These are phyloP conservation scores for Dunckerocampus dactyliophorus DNA, from an alignment of 2,113 vertebrate species.

Conservation along the genomic window DNA sequence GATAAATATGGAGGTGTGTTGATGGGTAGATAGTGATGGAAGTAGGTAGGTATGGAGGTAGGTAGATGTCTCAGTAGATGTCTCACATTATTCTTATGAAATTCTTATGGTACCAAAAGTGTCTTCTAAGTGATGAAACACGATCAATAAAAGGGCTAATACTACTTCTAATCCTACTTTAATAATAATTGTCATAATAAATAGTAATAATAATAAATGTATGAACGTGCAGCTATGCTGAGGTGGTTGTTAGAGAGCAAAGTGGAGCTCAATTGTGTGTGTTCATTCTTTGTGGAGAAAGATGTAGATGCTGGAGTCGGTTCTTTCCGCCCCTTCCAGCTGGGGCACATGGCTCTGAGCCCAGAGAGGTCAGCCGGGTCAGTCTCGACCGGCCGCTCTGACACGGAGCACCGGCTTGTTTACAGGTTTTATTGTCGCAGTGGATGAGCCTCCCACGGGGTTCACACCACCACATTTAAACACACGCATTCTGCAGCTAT, in stretches of 20 bases:
- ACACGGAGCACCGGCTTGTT: slow-evolving; percentile 46
- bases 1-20: too few species aligned
- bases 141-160: too few species aligned
- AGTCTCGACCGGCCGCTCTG: slow-evolving; percentile 20
- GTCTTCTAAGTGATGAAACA: too few species aligned
- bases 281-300: slow-evolving; percentile 24
- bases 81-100: too few species aligned
- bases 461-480: not conserved
- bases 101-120: too few species aligned
- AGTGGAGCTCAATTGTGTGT: slow-evolving; percentile 52
- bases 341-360: slow-evolving; percentile 20
- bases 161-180: too few species aligned
- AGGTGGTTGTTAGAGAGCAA: slow-evolving; percentile 10
- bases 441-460: slow-evolving; percentile 33
- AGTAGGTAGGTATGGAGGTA: too few species aligned
- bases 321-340: slow-evolving; percentile 17
- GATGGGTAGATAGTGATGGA: too few species aligned
- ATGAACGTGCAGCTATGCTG: too few species aligned
- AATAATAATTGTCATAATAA: too few species aligned
- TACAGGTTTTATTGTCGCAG: slow-evolving; percentile 48
- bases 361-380: slow-evolving; percentile 50
- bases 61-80: too few species aligned
- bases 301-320: slow-evolving; percentile 24
- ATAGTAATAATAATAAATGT: too few species aligned
- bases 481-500: slow-evolving; percentile 23